A percentile compares a stretch with the other conserved stretches of the same genome.
These are phyloP conservation scores for Albula goreensis DNA, from an alignment of 2,113 vertebrate species.

Conservation along the genomic window DNA sequence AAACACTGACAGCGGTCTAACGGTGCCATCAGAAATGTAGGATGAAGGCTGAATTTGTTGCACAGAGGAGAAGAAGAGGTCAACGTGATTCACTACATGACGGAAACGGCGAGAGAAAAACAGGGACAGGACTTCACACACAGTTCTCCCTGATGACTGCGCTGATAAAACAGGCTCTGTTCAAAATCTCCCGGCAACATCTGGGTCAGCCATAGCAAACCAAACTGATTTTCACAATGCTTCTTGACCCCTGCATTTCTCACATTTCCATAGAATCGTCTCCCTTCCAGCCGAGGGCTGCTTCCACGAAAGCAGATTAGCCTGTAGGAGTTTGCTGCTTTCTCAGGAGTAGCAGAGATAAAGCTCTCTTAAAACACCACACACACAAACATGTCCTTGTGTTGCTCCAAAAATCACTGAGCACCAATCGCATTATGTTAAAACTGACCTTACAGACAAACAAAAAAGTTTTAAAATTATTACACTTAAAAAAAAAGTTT, in stretches of 20 bases:
- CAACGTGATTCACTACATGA: background rate
- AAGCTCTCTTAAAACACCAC: background rate
- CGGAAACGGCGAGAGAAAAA: background rate
- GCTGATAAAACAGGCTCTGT: conserved; percentile 12
- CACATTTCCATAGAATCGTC: background rate
- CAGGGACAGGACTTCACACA: background rate
- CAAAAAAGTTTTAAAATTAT: too few species aligned
- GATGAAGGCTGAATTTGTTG: background rate
- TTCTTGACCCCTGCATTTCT: background rate
- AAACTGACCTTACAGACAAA: too few species aligned
- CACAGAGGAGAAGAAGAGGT: background rate
- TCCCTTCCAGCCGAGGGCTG: background rate
- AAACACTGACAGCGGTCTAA: background rate
- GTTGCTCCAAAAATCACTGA: background rate
- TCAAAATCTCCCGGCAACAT: background rate
- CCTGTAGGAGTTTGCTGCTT: background rate
- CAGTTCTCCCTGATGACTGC: background rate
- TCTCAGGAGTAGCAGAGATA: background rate
- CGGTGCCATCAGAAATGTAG: background rate
- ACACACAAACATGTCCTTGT: background rate
- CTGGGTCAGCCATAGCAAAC: conserved; percentile 2
- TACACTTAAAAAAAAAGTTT: too few species aligned
- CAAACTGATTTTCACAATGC: background rate
- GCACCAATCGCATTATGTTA: background rate
- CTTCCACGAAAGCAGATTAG: background rate